A percentile compares a stretch with the other conserved stretches of the same genome.
phyloP scores from a whole-genome alignment of 2,888 invertebrate genomes.

The Nycteola revayana region DNA sequence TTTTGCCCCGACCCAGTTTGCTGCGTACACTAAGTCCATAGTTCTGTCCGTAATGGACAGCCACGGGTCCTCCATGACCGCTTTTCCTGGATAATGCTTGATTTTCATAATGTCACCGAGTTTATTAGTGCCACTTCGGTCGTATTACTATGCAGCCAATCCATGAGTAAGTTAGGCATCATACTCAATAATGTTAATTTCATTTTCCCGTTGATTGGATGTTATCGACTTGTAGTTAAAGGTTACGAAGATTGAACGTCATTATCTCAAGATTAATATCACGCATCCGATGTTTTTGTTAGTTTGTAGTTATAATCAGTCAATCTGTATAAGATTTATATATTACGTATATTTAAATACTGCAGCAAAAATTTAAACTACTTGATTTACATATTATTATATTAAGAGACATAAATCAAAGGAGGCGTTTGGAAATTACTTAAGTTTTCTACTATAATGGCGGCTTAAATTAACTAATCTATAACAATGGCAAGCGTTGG shows the following conservation, averaged over 20 bases:
- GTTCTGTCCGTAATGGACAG: constrained; percentile 85
- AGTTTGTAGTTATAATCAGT: constrained; percentile 20
- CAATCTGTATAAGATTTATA: constrained; percentile 21
- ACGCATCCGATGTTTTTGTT: constrained; percentile 26
- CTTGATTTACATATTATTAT: no score
- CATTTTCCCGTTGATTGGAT: constrained; percentile 42
- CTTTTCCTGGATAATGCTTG: constrained; percentile 92
- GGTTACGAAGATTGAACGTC: constrained; percentile 24
- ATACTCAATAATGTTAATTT: constrained; percentile 31
- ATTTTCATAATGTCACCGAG: constrained; percentile 86
- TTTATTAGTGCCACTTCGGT: constrained; percentile 18
- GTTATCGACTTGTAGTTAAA: constrained; percentile 21
- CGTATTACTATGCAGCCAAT: constrained; percentile 22
- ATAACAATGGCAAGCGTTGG: constrained; percentile 44
- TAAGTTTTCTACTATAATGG: constrained; percentile 17
- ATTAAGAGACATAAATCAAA: constrained; percentile 1
- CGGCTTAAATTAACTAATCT: constrained; percentile 32
- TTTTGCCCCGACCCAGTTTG: constrained; percentile 91
- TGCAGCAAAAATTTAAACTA: constrained; percentile 32
- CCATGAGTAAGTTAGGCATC: constrained; percentile 15
- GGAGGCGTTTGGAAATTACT: constrained; percentile 8
- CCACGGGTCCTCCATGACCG: constrained; percentile 89
- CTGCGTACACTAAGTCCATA: constrained; percentile 91
- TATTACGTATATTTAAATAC: constrained; percentile 8
- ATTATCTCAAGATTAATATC: constrained; percentile 22